Conservation (phyloP, 2,888 invertebrate species). For the Neria commutata region DNA sequence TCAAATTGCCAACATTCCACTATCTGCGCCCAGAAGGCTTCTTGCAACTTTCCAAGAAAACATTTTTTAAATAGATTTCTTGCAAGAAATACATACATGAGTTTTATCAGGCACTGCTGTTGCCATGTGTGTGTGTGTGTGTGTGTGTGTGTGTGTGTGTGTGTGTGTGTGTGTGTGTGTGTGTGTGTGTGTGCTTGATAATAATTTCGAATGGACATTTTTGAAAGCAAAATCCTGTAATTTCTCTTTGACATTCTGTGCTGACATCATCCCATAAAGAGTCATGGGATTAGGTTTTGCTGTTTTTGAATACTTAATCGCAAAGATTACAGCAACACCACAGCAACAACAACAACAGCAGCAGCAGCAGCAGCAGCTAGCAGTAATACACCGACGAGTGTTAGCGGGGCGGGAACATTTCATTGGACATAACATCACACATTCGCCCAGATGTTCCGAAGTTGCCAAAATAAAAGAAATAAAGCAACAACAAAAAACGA, state of each 20-base stretch:
- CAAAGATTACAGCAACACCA: slow-evolving; percentile 36
- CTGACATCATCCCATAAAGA: slow-evolving; percentile 28
- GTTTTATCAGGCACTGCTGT: not conserved
- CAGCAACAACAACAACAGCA: slow-evolving; percentile 13
- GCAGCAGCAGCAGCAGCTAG: not conserved
- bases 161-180: not conserved
- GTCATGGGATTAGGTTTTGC: slow-evolving; percentile 20
- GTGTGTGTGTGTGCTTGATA: slow-evolving; percentile 22
- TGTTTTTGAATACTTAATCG: slow-evolving; percentile 26
- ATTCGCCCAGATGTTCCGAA: too few relatives aligned
- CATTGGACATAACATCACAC: slow-evolving; percentile 39
- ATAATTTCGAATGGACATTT: slow-evolving; percentile 48
- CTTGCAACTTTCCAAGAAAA: too few relatives aligned
- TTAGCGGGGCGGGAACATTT: slow-evolving; percentile 9
- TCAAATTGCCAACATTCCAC: too few relatives aligned
- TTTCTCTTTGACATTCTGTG: too few relatives aligned
- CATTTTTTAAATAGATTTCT: too few relatives aligned
- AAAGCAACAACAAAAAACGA: slow-evolving; percentile 12
- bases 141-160: slow-evolving; percentile 1
- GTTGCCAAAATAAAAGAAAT: slow-evolving; percentile 43
- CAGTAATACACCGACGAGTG: not conserved
- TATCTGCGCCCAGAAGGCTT: too few relatives aligned
- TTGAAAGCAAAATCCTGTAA: slow-evolving; percentile 55
- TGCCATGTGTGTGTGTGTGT: slow-evolving; percentile 11
- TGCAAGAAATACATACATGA: too few relatives aligned